Percentiles rank a stretch among this genome's conserved stretches.
Conservation (phyloP, 2,888 invertebrate species). For the Trileptium ribeirensis region DNA sequence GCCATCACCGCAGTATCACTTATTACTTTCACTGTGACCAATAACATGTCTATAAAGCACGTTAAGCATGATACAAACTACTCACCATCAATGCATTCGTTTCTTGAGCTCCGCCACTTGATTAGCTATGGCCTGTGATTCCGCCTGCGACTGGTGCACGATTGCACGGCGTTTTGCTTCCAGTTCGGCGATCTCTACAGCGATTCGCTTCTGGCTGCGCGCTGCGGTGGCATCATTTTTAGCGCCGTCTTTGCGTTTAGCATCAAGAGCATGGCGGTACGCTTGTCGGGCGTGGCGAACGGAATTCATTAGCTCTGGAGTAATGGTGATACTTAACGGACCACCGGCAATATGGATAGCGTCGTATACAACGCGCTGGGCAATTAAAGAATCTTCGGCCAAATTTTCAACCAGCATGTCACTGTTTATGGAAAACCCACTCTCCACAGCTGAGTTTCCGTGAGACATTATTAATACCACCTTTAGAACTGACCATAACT, state of each 20-base stretch:
- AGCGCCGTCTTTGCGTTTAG: background rate
- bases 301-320: background rate
- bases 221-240: background rate
- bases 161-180: background rate
- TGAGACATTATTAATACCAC: background rate
- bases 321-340: slow-evolving; percentile 2
- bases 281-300: background rate
- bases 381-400: background rate
- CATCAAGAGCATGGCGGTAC: background rate
- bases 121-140: background rate
- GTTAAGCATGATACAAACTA: background rate
- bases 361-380: slow-evolving; percentile 4
- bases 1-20: no score
- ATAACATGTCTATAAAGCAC: background rate
- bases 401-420: background rate
- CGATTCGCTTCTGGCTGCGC: background rate
- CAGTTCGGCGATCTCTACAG: background rate
- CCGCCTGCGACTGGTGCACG: background rate
- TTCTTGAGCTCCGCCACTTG: background rate
- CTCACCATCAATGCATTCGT: background rate
- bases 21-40: background rate
- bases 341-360: background rate
- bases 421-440: background rate
- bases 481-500: background rate
- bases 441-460: background rate